Conservation (phyloP, 2,888 invertebrate genomes). For the Phengaris alcon region DNA sequence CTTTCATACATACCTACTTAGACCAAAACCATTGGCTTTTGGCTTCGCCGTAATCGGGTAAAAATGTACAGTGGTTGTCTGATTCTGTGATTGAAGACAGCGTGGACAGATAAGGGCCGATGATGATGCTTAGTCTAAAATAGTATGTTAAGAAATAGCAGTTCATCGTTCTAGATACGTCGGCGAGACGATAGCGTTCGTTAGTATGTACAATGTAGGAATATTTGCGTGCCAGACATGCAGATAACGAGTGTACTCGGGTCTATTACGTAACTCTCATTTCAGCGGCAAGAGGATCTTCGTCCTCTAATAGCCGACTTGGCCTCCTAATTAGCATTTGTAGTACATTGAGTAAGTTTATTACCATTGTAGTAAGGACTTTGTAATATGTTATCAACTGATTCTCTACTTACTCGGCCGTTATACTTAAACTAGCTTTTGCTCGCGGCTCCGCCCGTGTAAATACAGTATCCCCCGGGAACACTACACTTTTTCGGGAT, state of each 20-base stretch:
- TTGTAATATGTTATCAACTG: background rate
- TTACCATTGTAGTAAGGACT: background rate
- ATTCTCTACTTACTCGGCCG: background rate
- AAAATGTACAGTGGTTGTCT: no score
- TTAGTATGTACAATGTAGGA: conserved; percentile 21
- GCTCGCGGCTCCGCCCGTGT: no score
- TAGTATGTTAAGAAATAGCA: conserved; percentile 5
- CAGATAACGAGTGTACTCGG: conserved; percentile 19
- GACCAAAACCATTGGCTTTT: no score
- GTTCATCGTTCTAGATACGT: conserved; percentile 21
- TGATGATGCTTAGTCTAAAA: background rate
- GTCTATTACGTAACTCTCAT: background rate
- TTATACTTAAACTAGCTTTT: no score
- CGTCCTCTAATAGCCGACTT: background rate
- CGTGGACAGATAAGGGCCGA: background rate
- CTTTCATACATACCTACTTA: no score
- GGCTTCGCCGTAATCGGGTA: no score
- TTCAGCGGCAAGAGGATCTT: conserved; percentile 4
- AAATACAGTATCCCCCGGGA: no score
- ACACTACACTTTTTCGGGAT: no score
- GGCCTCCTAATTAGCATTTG: background rate
- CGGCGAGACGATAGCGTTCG: conserved; percentile 10
- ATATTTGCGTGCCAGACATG: conserved; percentile 18
- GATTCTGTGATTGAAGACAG: no score
- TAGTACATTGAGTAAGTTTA: background rate